Evolutionary conservation across 2,113 vertebrate species (phyloP), one percentile per base, ranked within the genome.

Genomic region (Lethenteron reissneri): DNA sequence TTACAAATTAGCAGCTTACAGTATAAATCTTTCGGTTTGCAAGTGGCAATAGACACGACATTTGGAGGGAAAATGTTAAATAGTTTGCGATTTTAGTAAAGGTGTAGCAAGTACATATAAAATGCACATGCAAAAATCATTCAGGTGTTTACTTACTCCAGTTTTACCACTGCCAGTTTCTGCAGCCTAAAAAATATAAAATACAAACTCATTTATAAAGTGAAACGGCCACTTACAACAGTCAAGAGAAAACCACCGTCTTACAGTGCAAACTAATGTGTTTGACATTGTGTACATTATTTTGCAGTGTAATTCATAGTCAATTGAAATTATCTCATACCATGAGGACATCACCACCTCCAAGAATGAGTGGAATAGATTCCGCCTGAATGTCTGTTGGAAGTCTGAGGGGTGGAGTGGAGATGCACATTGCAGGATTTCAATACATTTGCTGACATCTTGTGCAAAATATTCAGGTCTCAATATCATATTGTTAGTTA

Each of bases 101-200:
- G 56, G 17, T 57, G 57, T 60, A 14, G 71, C 5, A 58, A 17
- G 60, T 19, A 56, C 70, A 14, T 13, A 9, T 41, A 72, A 15
- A 72, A 17, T 21, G 10, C 13, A 62, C 15, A 19, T 62, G 14
- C 17, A 13, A 17, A 57, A 72, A 41, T 7, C 5, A 41, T 7
- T 41, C 41, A 41, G 5, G 41, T 41, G 41, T 41, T 41, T 41
- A 89, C 91, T 86, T 83, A 99, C 94, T 74, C 94, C 94, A 71
- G 92, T 99, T 84, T 99, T 99, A 12, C 94, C 94, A 75, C 94
- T 99, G 4, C 94, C 92, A 0, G 94, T 99, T 82, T 97, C 92
- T 76, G 94, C 91, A 77, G 94, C 92, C 92, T 99, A 57, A 12
- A 74, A 9, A 41, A 41, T 41, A 41, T 2, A 5, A 5, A 58